A percentile compares a stretch with the other conserved stretches of the same genome.
Evolutionary conservation across 2,888 invertebrate genomes (phyloP).

Genomic region (Scotopteryx bipunctaria): DNA sequence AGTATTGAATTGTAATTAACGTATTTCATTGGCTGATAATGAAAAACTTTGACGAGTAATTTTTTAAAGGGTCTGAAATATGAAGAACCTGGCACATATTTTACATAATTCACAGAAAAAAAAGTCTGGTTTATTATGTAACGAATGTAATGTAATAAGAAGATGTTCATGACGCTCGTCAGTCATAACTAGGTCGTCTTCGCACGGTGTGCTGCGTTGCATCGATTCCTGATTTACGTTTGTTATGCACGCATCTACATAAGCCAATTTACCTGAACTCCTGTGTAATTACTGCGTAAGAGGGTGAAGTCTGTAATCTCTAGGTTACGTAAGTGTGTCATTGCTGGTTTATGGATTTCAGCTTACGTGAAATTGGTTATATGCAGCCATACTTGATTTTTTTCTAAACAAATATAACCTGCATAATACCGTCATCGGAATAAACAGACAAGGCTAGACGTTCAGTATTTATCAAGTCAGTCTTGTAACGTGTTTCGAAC

Average conservation of each 20-base stretch:
- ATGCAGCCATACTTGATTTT: not conserved
- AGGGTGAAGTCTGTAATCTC: constrained; percentile 28
- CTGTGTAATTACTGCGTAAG: constrained; percentile 32
- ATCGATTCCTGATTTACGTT: constrained; percentile 48
- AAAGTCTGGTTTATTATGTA: not conserved
- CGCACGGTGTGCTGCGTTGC: constrained; percentile 23
- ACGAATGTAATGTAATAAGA: constrained; percentile 4
- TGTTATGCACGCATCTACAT: constrained; percentile 41
- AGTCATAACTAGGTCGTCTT: constrained; percentile 18
- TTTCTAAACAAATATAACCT: too few species aligned
- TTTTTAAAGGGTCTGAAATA: too few species aligned
- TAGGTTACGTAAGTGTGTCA: constrained; percentile 28
- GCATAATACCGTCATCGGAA: too few species aligned
- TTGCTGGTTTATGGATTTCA: constrained; percentile 12
- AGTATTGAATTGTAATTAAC: too few species aligned
- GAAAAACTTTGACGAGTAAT: too few species aligned
- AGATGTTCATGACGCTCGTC: constrained; percentile 7
- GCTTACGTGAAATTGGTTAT: constrained; percentile 11
- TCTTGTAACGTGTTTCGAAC: too few species aligned
- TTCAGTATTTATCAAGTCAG: too few species aligned
- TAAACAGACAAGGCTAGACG: too few species aligned
- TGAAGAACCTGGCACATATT: too few species aligned
- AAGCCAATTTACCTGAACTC: constrained; percentile 50
- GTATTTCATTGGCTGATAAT: too few species aligned
- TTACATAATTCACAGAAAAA: too few species aligned